phyloP scores from a whole-genome alignment of 2,888 invertebrate genomes.

The Agrotis puta region DNA sequence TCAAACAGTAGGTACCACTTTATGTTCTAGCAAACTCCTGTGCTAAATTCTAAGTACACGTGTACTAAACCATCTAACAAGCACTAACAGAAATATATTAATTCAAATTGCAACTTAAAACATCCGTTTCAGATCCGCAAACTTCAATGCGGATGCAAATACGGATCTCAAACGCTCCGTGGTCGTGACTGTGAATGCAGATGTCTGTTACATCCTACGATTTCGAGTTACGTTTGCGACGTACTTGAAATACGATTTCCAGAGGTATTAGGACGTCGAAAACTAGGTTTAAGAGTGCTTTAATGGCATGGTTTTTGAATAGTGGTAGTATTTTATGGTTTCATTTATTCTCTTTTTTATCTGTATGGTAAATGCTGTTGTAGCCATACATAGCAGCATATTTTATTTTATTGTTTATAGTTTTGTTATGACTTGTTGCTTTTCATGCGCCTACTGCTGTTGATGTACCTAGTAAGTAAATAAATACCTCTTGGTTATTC shows the following conservation, averaged over 20 bases:
- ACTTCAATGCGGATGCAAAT: constrained; percentile 61
- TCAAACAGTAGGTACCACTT: too few species aligned
- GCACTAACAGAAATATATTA: constrained; percentile 33
- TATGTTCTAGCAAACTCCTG: neutral
- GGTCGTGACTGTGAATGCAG: constrained; percentile 63
- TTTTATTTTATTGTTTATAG: too few species aligned
- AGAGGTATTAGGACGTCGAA: constrained; percentile 25
- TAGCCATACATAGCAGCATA: too few species aligned
- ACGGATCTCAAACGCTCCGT: constrained; percentile 51
- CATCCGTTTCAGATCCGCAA: constrained; percentile 45
- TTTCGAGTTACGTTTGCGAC: constrained; percentile 44
- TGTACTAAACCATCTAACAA: constrained; percentile 3
- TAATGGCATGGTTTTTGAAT: constrained; percentile 11
- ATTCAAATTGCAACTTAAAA: constrained; percentile 55
- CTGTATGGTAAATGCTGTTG: too few species aligned
- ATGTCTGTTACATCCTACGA: constrained; percentile 48
- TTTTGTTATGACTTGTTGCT: too few species aligned
- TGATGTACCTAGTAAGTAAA: too few species aligned
- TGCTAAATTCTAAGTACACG: neutral
- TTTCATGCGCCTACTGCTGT: too few species aligned
- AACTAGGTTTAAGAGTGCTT: constrained; percentile 26
- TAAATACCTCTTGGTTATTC: too few species aligned
- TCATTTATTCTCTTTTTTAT: too few species aligned
- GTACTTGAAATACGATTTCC: constrained; percentile 53
- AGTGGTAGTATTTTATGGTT: too few species aligned